A percentile compares a stretch with the other conserved stretches of the same genome.
phyloP scores from a whole-genome alignment of 2,113 vertebrate genomes.

The Laterallus jamaicensis region DNA sequence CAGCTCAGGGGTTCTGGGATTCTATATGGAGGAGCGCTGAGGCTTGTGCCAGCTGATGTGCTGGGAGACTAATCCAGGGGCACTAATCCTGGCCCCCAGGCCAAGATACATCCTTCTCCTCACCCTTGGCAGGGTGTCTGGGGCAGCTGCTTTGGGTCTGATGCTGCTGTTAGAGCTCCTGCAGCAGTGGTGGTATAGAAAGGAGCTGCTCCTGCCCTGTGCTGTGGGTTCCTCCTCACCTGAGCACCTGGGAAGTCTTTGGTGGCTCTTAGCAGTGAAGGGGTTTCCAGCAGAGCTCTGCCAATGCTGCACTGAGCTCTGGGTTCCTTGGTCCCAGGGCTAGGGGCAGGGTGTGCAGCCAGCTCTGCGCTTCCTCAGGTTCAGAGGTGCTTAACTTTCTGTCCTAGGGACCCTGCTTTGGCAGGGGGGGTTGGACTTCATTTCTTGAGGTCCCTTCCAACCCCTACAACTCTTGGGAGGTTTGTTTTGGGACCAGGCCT shows the following conservation, averaged over 20 bases:
- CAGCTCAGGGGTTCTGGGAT: too few species aligned
- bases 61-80: not conserved
- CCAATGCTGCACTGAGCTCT: rapidly evolving
- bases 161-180: not conserved
- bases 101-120: not conserved
- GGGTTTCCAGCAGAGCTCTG: not conserved
- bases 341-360: not conserved
- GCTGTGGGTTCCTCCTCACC: not conserved
- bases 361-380: not conserved
- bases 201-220: not conserved
- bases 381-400: not conserved
- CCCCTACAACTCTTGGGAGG: too few species aligned
- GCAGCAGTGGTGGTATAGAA: not conserved
- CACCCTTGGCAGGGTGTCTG: rapidly evolving
- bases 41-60: not conserved
- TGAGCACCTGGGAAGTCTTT: not conserved
- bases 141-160: not conserved
- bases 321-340: not conserved
- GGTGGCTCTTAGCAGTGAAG: not conserved
- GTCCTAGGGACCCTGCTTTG: too few species aligned
- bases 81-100: not conserved
- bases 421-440: too few species aligned
- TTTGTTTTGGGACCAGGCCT: not conserved
- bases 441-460: too few species aligned
- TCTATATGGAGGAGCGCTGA: not conserved